Conservation (phyloP, 2,797 vertebrate genomes). For the Diplodus puntazzo region DNA sequence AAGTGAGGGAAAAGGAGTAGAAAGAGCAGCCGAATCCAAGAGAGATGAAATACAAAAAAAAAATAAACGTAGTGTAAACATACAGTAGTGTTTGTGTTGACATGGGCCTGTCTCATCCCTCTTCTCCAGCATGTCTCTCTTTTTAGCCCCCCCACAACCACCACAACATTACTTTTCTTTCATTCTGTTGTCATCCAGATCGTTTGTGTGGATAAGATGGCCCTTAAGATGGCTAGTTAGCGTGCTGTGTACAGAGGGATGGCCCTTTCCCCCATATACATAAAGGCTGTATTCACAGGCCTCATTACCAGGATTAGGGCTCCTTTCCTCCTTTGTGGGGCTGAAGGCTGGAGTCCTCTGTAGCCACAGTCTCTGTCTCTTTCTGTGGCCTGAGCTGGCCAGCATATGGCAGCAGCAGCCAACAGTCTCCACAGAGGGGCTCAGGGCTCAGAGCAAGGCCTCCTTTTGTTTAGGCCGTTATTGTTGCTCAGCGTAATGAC, state of each 20-base stretch:
- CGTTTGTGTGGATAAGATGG: slow-evolving; percentile 83
- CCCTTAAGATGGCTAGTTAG: slow-evolving; percentile 83
- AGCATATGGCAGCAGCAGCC: slow-evolving; percentile 96
- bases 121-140: slow-evolving; percentile 39
- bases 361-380: slow-evolving; percentile 74
- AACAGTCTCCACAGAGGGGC: slow-evolving; percentile 86
- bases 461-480: slow-evolving; percentile 96
- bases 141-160: slow-evolving; percentile 15
- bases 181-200: slow-evolving; percentile 75
- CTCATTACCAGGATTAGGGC: slow-evolving; percentile 90
- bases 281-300: slow-evolving; percentile 86
- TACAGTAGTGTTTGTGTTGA: slow-evolving; percentile 47
- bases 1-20: slow-evolving; percentile 35
- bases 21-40: slow-evolving; percentile 34
- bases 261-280: slow-evolving; percentile 85
- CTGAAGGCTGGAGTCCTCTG: slow-evolving; percentile 74
- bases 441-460: slow-evolving; percentile 82
- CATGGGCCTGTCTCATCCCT: slow-evolving; percentile 52
- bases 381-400: slow-evolving; percentile 86
- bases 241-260: slow-evolving; percentile 86
- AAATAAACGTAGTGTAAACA: slow-evolving; percentile 42
- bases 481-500: slow-evolving; percentile 97
- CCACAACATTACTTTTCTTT: slow-evolving; percentile 65
- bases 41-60: slow-evolving; percentile 24
- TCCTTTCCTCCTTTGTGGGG: slow-evolving; percentile 77